These are phyloP conservation scores for Gryon sp. DNA, from an alignment of 1,140 invertebrate genomes.

Conservation along the genomic window DNA sequence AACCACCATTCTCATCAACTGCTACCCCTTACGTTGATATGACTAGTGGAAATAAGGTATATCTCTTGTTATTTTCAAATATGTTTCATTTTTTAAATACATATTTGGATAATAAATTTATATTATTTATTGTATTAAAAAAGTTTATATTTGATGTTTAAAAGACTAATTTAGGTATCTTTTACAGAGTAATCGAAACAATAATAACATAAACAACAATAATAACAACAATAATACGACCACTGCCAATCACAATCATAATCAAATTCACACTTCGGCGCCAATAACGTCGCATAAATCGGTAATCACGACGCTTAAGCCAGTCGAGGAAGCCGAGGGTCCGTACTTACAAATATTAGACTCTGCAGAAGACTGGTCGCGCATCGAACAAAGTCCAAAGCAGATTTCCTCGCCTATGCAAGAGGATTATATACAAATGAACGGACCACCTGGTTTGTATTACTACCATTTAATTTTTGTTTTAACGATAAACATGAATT, in stretches of 20 bases:
- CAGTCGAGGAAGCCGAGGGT: conserved; percentile 76
- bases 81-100: too few species aligned
- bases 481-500: too few species aligned
- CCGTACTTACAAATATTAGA: conserved; percentile 74
- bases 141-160: not conserved
- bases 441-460: conserved; percentile 74
- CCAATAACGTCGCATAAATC: conserved; percentile 71
- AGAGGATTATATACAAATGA: conserved; percentile 76
- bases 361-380: conserved; percentile 71
- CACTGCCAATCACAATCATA: conserved; percentile 77
- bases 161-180: not conserved
- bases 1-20: conserved; percentile 65
- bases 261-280: conserved; percentile 71
- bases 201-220: conserved; percentile 68
- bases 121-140: not conserved
- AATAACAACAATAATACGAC: conserved; percentile 74
- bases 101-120: too few species aligned
- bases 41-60: conserved; percentile 77
- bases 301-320: conserved; percentile 74
- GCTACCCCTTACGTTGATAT: conserved; percentile 79
- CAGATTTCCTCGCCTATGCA: conserved; percentile 74
- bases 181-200: conserved; percentile 76
- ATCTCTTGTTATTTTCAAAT: too few species aligned
- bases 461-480: too few species aligned
- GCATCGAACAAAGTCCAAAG: conserved; percentile 71